These are phyloP conservation scores for Acromyrmex echinatior DNA, from an alignment of 1,140 invertebrate genomes.

Conservation along the genomic window DNA sequence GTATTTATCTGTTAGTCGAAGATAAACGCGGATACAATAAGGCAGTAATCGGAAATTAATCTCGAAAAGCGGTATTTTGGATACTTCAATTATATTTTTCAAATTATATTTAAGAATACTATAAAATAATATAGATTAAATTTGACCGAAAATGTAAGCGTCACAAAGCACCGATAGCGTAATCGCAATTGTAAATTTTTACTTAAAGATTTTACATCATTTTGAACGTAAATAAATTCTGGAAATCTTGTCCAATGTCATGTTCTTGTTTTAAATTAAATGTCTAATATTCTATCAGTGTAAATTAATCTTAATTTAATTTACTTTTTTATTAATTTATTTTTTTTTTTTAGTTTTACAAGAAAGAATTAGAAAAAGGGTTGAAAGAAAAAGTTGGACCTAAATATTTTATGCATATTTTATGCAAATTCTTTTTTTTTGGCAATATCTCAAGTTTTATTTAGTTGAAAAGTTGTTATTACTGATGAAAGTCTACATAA, in stretches of 20 bases:
- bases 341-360: no score
- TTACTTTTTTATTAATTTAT: no score
- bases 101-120: neutral
- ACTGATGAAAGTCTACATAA: neutral
- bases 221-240: neutral
- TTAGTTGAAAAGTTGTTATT: neutral
- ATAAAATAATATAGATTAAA: neutral
- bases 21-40: constrained; percentile 25
- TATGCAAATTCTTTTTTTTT: neutral
- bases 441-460: neutral
- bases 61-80: neutral
- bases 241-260: neutral
- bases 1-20: constrained; percentile 20
- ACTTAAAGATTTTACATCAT: neutral
- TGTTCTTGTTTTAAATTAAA: neutral
- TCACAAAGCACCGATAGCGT: neutral
- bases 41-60: constrained; percentile 8
- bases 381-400: no score
- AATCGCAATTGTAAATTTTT: neutral
- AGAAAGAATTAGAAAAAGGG: no score
- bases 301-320: no score
- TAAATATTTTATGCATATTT: neutral
- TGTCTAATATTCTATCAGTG: no score
- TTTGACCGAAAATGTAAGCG: no score
- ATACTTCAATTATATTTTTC: neutral